Evolutionary conservation across 2,888 invertebrate species (phyloP), one percentile per base, ranked within the genome.

Genomic region (Parnassius apollo): DNA sequence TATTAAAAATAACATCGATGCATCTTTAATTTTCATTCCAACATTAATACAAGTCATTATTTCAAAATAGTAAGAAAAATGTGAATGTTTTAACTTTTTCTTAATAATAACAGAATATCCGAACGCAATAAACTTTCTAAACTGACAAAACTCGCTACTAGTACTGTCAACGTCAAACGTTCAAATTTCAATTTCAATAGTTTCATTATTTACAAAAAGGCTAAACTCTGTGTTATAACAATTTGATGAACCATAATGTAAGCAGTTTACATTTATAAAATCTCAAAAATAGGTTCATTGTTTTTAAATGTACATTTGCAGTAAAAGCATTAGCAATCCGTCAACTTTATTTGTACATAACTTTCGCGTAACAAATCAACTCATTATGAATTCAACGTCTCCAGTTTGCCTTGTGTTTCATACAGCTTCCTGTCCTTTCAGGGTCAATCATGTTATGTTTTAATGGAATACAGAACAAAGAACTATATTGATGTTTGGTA

Each of bases 371-470:
- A 44, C 61, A 53, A 62, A 55, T 45, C 22, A 59, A 51, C 58
- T 60, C 55, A 61, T 61, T 69, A 68, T 67, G 66, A 71, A 73
- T 70, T 73, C 73, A 71, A 68, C 65, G 69, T 64, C 67, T 68
- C 52, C 62, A 61, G 65, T 67, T 69, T 65, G 66, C 66, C 69
- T 56, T 51, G 51, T 56, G 44, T 57, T 56, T 51, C 61, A 69
- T 65, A 69, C 66, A 62, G 68, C 77, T 80, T 80, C 82, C 81
- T 78, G 74, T 70, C 71, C 67, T 78, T 81, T 75, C 81, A 84
- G 83, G 77, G 78, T 78, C 80, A 75, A 65, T 65, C 62, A 65
- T 74, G 71, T 66, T 69, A 77, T 71, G 69, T 66, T 68, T 68
- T 68, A 67, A 65, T 58, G 63, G 60, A 57, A 62, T 63, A 62